Conservation (phyloP, 1,140 invertebrate species). For the Branchinecta lindahli region DNA sequence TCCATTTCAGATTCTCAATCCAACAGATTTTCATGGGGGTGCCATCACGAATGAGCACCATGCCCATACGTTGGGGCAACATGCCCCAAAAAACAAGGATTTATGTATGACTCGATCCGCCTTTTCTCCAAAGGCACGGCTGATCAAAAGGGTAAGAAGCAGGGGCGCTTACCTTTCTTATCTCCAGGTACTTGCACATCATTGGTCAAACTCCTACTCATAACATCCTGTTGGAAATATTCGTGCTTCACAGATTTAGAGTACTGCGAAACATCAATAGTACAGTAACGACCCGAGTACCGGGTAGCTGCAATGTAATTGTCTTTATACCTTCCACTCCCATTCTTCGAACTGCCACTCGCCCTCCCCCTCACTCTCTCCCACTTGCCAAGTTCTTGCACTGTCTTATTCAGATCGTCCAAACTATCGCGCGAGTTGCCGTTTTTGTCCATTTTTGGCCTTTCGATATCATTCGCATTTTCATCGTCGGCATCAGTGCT, state of each 20-base stretch:
- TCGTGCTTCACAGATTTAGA: background rate
- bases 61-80: too few relatives aligned
- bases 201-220: background rate
- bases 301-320: background rate
- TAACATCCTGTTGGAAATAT: background rate
- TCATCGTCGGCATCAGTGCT: background rate
- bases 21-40: too few relatives aligned
- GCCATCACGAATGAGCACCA: too few relatives aligned
- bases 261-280: background rate
- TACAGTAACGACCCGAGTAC: background rate
- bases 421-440: conserved; percentile 6
- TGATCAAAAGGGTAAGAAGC: too few relatives aligned
- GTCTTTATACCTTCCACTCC: background rate
- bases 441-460: background rate
- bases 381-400: conserved; percentile 15
- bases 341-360: conserved; percentile 16
- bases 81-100: too few relatives aligned
- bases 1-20: too few relatives aligned
- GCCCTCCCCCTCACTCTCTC: conserved; percentile 18
- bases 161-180: background rate
- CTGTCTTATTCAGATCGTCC: conserved; percentile 11
- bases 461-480: conserved; percentile 4
- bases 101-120: too few relatives aligned
- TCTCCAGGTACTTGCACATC: conserved; percentile 2
- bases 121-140: too few relatives aligned